phyloP scores from a whole-genome alignment of 2,888 invertebrate genomes.

The Podabrus alpinus region DNA sequence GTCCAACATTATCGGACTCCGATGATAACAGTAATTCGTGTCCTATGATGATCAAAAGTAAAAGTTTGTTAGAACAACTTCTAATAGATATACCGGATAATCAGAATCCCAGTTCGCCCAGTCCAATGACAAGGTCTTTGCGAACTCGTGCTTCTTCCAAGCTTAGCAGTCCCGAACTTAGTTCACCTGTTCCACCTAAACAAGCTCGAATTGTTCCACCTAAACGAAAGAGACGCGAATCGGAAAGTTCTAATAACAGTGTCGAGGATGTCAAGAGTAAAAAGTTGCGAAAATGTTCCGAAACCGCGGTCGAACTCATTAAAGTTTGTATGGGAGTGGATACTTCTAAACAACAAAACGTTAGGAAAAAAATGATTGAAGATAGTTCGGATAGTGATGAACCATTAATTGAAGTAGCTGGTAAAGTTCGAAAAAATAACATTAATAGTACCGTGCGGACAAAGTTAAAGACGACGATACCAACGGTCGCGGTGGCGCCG shows the following conservation, averaged over 20 bases:
- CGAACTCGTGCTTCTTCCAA: conserved; percentile 72
- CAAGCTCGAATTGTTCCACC: conserved; percentile 26
- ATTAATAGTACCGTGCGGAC: conserved; percentile 18
- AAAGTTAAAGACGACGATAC: conserved; percentile 33
- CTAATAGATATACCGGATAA: conserved; percentile 78
- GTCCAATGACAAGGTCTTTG: conserved; percentile 51
- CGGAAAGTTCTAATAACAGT: conserved; percentile 73
- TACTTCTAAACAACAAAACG: conserved; percentile 44
- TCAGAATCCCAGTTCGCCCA: conserved; percentile 50
- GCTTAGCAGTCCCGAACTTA: conserved; percentile 65
- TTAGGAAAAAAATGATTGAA: conserved; percentile 53
- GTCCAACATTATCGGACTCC: conserved; percentile 48
- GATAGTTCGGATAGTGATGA: conserved; percentile 81
- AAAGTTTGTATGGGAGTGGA: conserved; percentile 49
- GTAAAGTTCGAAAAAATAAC: conserved; percentile 64
- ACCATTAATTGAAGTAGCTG: conserved; percentile 71
- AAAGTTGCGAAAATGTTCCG: conserved; percentile 62
- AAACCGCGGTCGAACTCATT: conserved; percentile 63
- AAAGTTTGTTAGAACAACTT: conserved; percentile 75
- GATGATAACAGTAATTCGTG: conserved; percentile 39
- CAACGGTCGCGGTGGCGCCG: not conserved
- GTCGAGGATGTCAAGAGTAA: conserved; percentile 49
- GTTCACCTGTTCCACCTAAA: conserved; percentile 42
- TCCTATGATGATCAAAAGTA: conserved; percentile 57
- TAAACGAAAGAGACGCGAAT: conserved; percentile 79